Percentiles rank a stretch among this genome's conserved stretches.
phyloP scores from a whole-genome alignment of 2,888 invertebrate genomes.

The Mythimna ferrago region DNA sequence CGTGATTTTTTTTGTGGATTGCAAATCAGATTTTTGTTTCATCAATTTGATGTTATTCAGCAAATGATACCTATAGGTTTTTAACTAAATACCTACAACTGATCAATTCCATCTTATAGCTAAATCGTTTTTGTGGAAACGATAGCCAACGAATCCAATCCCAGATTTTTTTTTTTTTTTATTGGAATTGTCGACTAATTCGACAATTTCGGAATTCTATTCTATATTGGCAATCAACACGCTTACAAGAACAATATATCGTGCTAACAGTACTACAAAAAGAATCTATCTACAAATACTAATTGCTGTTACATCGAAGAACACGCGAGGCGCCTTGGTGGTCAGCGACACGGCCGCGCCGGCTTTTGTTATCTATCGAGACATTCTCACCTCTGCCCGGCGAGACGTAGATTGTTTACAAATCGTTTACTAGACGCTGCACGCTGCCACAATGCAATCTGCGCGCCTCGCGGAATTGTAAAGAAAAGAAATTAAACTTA shows the following conservation, averaged over 20 bases:
- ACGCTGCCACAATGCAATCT: conserved; percentile 21
- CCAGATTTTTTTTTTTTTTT: too few relatives aligned
- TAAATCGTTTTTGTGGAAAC: too few relatives aligned
- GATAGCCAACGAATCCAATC: too few relatives aligned
- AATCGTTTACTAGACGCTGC: conserved; percentile 29
- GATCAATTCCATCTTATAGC: too few relatives aligned
- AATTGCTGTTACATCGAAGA: not conserved
- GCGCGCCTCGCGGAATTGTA: conserved; percentile 8
- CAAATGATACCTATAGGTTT: too few relatives aligned
- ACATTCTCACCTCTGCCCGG: conserved; percentile 15
- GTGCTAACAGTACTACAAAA: conserved; percentile 1
- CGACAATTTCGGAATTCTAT: too few relatives aligned
- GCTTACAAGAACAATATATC: not conserved
- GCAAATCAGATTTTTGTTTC: too few relatives aligned
- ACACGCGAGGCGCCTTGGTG: not conserved
- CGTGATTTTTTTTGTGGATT: too few relatives aligned
- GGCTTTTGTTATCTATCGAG: conserved; percentile 8
- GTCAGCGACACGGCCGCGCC: not conserved
- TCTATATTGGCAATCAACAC: too few relatives aligned
- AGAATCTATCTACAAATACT: conserved; percentile 1
- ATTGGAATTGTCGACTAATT: too few relatives aligned
- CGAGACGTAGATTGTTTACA: conserved; percentile 45
- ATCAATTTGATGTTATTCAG: too few relatives aligned
- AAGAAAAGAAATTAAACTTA: conserved; percentile 6
- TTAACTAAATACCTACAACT: too few relatives aligned